These are phyloP conservation scores for Oryctes rhinoceros DNA, from an alignment of 1,140 invertebrate species.

Conservation along the genomic window DNA sequence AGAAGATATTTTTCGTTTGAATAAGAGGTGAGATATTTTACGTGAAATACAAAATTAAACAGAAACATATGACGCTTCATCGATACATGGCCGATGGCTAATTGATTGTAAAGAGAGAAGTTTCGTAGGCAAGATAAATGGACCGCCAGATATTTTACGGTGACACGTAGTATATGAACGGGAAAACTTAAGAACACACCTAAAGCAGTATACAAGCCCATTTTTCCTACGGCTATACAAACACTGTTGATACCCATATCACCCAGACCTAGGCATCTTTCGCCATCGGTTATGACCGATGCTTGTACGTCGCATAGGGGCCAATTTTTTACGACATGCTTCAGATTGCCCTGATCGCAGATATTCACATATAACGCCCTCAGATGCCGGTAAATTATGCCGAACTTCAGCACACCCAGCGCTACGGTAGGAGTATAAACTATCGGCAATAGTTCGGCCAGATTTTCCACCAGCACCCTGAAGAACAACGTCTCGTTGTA, in stretches of 20 bases:
- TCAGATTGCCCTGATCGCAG: slow-evolving; percentile 93
- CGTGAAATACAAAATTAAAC: too few species aligned
- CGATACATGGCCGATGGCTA: too few species aligned
- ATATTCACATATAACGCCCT: slow-evolving; percentile 96
- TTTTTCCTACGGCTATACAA: slow-evolving; percentile 95
- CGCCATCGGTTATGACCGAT: slow-evolving; percentile 94
- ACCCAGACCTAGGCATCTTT: slow-evolving; percentile 91
- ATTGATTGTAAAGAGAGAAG: too few species aligned
- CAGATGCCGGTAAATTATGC: slow-evolving; percentile 91
- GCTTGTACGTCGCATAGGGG: slow-evolving; percentile 91
- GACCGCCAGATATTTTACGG: too few species aligned
- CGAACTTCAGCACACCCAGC: slow-evolving; percentile 95
- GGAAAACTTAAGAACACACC: neutral
- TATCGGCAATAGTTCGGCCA: slow-evolving; percentile 96
- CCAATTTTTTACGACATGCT: slow-evolving; percentile 90
- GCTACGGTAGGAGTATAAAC: slow-evolving; percentile 99
- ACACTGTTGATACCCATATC: slow-evolving; percentile 94
- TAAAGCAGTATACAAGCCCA: slow-evolving; percentile 85
- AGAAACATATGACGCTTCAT: too few species aligned
- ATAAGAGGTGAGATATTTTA: too few species aligned
- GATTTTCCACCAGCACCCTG: slow-evolving; percentile 89
- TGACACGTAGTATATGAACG: too few species aligned
- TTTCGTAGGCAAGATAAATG: too few species aligned
- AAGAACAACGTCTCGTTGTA: slow-evolving; percentile 97
- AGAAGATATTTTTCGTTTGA: too few species aligned